Evolutionary conservation across 2,888 invertebrate genomes (phyloP).

Genomic region (Tiliacea aurago): DNA sequence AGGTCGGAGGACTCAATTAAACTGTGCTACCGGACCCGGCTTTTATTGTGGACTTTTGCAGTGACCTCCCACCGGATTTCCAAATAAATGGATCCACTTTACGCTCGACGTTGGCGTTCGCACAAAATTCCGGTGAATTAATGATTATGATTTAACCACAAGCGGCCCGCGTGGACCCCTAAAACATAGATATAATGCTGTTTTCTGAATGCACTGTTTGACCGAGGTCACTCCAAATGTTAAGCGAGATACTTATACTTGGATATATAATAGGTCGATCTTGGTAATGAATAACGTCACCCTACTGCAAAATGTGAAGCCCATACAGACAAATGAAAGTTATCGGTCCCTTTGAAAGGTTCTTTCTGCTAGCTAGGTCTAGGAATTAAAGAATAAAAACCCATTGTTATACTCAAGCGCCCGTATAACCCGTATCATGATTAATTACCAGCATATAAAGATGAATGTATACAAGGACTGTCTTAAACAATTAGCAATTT

Average conservation of each 20-base stretch:
- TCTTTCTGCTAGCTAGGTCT: constrained; percentile 11
- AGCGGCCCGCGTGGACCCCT: constrained; percentile 52
- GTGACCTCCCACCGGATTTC: constrained; percentile 87
- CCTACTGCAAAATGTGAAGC: not conserved
- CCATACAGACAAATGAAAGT: not conserved
- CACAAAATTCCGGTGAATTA: constrained; percentile 76
- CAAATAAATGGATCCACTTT: constrained; percentile 88
- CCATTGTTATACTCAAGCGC: constrained; percentile 25
- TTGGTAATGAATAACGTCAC: not conserved
- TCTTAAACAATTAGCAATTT: constrained; percentile 67
- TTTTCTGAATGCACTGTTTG: constrained; percentile 33
- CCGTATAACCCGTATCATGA: constrained; percentile 58
- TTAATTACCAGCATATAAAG: constrained; percentile 56
- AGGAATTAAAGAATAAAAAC: constrained; percentile 27
- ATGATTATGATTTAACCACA: constrained; percentile 77
- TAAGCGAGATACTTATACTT: not conserved
- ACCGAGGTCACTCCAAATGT: constrained; percentile 8
- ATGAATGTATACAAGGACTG: constrained; percentile 59
- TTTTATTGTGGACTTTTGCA: constrained; percentile 88
- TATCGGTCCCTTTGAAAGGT: constrained; percentile 10
- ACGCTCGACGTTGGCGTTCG: constrained; percentile 77
- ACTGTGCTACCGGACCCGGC: constrained; percentile 88
- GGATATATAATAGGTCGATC: not conserved
- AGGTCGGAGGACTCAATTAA: constrained; percentile 90
- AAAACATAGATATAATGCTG: constrained; percentile 35